Conservation (phyloP, 1,140 invertebrate species). For the Drosophila nigrodunni region DNA sequence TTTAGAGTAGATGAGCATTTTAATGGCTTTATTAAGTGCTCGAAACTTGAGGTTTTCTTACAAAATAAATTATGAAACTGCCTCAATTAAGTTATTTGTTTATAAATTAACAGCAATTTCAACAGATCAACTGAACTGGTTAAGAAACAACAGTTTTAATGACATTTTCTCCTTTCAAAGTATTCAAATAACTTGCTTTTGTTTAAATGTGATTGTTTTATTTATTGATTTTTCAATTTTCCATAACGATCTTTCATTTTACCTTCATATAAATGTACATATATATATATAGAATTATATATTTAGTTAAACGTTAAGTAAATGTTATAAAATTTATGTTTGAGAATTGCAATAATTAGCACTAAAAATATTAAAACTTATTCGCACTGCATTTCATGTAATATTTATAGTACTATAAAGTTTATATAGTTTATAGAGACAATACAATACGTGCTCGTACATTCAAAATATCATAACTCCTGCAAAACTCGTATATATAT, state of each 20-base stretch:
- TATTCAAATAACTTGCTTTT: too few relatives aligned
- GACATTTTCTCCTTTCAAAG: too few relatives aligned
- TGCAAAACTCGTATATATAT: constrained; percentile 31
- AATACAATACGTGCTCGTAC: constrained; percentile 4
- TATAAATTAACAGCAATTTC: constrained; percentile 33
- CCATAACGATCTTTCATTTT: constrained; percentile 66
- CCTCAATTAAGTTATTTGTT: constrained; percentile 52
- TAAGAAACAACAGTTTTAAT: not conserved
- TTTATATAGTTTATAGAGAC: constrained; percentile 12
- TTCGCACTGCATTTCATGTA: constrained; percentile 19
- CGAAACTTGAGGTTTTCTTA: constrained; percentile 40
- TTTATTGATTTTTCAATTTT: constrained; percentile 75
- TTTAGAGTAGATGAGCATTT: constrained; percentile 65
- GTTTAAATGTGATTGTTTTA: constrained; percentile 65
- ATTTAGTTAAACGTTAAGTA: constrained; percentile 74
- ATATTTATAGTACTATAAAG: constrained; percentile 20
- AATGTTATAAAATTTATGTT: constrained; percentile 72
- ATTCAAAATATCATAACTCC: constrained; percentile 33
- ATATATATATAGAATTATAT: constrained; percentile 49
- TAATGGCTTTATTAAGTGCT: constrained; percentile 70
- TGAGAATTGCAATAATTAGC: constrained; percentile 79
- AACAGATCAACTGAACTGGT: not conserved
- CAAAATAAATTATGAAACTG: constrained; percentile 37
- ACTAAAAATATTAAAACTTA: constrained; percentile 73
- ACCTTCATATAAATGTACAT: constrained; percentile 49